Evolutionary conservation across 2,797 vertebrate species (phyloP).

Genomic region (Mus spretus): DNA sequence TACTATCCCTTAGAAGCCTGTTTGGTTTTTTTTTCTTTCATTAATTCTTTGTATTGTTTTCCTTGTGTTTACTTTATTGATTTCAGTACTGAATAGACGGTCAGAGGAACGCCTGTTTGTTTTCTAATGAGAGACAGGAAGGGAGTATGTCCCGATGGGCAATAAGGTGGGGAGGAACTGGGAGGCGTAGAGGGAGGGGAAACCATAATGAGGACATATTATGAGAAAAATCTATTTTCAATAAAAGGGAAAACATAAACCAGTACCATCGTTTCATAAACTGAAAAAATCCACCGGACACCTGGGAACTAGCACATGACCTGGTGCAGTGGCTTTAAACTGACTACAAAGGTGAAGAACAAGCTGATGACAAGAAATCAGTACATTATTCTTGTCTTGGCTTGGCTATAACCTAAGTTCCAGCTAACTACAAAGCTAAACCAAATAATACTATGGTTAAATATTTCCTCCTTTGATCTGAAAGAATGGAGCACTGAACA

Average conservation of each 20-base stretch:
- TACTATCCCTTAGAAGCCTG: background rate
- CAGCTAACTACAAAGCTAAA: background rate
- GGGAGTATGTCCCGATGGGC: background rate
- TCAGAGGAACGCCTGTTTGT: background rate
- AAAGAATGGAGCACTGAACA: background rate
- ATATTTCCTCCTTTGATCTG: slow-evolving; percentile 7
- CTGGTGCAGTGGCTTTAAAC: background rate
- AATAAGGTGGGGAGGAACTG: too few relatives aligned
- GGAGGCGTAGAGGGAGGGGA: background rate
- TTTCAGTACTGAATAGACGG: too few relatives aligned
- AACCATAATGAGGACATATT: background rate
- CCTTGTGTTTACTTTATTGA: too few relatives aligned
- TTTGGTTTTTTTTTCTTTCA: too few relatives aligned
- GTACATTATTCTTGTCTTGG: background rate
- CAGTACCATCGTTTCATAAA: background rate
- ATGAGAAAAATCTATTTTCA: background rate
- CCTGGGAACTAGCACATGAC: too few relatives aligned
- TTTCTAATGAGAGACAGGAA: background rate
- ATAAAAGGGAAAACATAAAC: background rate
- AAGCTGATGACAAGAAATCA: background rate
- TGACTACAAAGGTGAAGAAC: background rate
- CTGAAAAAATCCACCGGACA: background rate
- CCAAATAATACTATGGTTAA: background rate
- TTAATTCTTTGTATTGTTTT: too few relatives aligned
- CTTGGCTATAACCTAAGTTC: background rate